Evolutionary conservation across 2,888 invertebrate genomes (phyloP), one percentile per base, ranked within the genome.

Genomic region (Drosophila pullipes): DNA sequence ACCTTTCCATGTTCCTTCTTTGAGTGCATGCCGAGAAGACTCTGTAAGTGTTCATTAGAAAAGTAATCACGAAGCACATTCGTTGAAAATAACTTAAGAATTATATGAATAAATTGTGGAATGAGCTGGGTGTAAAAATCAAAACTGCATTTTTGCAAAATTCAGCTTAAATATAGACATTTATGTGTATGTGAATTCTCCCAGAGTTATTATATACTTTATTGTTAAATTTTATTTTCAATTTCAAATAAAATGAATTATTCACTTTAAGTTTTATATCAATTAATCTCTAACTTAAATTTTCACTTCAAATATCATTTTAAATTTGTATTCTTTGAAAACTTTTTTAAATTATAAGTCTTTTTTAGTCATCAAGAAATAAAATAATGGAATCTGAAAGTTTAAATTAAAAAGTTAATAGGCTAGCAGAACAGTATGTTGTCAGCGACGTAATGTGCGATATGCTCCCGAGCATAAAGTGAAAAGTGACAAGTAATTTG

Each of bases 401-500:
- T 0, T 41, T n/a, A 10, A 41, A 10, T n/a, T 41, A 41, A 41
- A n/a, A 10, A n/a, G 1, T n/a, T 41, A 41, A 41, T 41, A 10
- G 4, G 41, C 10, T 4, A n/a, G 41, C n/a, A 41, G 10, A n/a
- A 1, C 10, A 41, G n/a, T 2, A n/a, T 41, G n/a, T 10, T n/a
- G n/a, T n/a, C n/a, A n/a, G 4, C 41, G 10, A 11, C n/a, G n/a
- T 1, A n/a, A 70, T 25, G 11, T 49, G 47, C 31, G 37, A 54
- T 60, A 55, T 53, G 52, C 31, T 31, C 33, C 31, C 54, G 49
- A 18, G 44, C 61, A 31, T 41, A 55, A 55, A 25, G 60, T 49
- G 39, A 52, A 39, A 49, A 11, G 37, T 65, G 61, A 76, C 70
- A 65, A 59, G 30, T 52, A 70, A 76, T 70, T 65, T 77, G 63